These are phyloP conservation scores for Picus viridis DNA, from an alignment of 2,797 vertebrate species.

Conservation along the genomic window DNA sequence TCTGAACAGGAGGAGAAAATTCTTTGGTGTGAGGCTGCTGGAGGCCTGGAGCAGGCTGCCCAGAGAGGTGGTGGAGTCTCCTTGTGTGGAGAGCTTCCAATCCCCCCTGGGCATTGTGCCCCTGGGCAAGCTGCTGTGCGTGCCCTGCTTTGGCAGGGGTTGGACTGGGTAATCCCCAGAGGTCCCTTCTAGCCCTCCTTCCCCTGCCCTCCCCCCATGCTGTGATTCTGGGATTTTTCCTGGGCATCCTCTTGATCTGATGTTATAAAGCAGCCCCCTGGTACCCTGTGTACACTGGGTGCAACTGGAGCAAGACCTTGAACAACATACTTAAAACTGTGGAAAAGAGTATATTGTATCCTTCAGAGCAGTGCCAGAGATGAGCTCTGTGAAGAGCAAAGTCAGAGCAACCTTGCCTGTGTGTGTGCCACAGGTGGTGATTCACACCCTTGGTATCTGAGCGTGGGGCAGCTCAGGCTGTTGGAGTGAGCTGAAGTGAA, in stretches of 20 bases:
- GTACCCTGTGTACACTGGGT: fast-evolving
- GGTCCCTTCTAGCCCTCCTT: background rate
- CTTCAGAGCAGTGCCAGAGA: fast-evolving
- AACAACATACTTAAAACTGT: fast-evolving
- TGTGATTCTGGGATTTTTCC: background rate
- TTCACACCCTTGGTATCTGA: fast-evolving
- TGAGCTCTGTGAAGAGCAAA: fast-evolving
- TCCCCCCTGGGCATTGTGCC: background rate
- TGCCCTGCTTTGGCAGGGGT: background rate
- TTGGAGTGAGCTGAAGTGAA: background rate
- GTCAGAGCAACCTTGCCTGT: background rate
- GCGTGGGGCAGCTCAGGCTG: fast-evolving
- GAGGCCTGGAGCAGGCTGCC: background rate
- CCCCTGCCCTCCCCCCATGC: background rate
- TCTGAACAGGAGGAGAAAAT: background rate
- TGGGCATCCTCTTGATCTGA: background rate
- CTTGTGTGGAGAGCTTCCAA: background rate
- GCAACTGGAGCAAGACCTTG: fast-evolving
- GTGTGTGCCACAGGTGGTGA: background rate
- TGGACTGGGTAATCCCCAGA: background rate
- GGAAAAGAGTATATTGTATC: fast-evolving
- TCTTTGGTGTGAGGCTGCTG: background rate
- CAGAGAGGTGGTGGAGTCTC: background rate
- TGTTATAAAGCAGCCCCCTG: fast-evolving
- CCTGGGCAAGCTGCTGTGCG: background rate